These are phyloP conservation scores for Pseudomugil gertrudae DNA, from an alignment of 2,797 vertebrate genomes.

Conservation along the genomic window DNA sequence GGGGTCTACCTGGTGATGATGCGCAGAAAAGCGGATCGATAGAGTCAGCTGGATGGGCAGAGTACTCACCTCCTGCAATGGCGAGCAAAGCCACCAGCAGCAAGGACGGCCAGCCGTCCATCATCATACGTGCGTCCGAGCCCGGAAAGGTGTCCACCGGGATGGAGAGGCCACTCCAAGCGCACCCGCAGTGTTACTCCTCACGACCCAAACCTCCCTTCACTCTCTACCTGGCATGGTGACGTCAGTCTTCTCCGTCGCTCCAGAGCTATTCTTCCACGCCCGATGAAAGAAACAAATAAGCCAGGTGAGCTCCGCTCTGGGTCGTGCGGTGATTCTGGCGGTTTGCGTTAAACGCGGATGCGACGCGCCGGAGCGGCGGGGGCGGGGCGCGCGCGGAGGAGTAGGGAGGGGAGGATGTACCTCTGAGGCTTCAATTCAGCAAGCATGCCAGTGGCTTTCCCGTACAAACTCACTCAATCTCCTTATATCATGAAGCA, in stretches of 20 bases:
- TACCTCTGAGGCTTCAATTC: conserved; percentile 52
- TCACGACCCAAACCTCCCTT: conserved; percentile 49
- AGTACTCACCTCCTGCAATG: conserved; percentile 84
- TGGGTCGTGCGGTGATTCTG: conserved; percentile 41
- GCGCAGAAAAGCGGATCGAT: conserved; percentile 48
- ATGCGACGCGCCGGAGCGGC: conserved; percentile 72
- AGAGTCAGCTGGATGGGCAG: conserved; percentile 49
- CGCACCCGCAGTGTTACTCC: conserved; percentile 58
- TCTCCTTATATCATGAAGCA: conserved; percentile 42
- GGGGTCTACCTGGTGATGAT: conserved; percentile 40
- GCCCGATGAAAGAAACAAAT: neutral
- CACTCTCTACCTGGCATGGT: conserved; percentile 70
- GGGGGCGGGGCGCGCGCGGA: conserved; percentile 43
- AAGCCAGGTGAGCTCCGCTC: conserved; percentile 68
- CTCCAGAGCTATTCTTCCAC: conserved; percentile 36
- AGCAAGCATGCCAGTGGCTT: conserved; percentile 43
- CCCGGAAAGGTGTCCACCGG: conserved; percentile 70
- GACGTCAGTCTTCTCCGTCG: conserved; percentile 52
- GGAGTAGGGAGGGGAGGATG: conserved; percentile 27
- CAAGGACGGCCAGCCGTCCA: conserved; percentile 64
- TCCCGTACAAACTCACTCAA: conserved; percentile 50
- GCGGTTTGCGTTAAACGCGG: conserved; percentile 54
- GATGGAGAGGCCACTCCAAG: conserved; percentile 65
- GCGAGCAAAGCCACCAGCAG: conserved; percentile 74
- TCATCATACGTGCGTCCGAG: conserved; percentile 65